phyloP scores from a whole-genome alignment of 2,888 invertebrate genomes.

The Leptopterna dolabrata region DNA sequence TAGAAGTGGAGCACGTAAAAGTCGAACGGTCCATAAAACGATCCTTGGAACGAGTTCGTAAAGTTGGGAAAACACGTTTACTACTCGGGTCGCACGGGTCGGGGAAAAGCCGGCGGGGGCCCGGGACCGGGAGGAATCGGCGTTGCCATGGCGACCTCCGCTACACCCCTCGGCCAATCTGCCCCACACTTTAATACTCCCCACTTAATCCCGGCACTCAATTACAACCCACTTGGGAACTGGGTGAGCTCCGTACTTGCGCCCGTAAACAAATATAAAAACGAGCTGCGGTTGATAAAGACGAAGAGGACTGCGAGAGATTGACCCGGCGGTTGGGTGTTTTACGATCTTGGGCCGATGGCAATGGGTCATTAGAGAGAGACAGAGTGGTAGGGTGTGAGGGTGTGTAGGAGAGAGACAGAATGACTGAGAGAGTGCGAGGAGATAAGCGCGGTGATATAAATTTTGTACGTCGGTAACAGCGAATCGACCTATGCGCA shows the following conservation, averaged over 20 bases:
- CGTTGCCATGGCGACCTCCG: constrained; percentile 26
- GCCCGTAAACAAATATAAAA: constrained; percentile 9
- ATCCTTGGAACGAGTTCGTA: neutral
- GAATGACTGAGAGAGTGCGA: no score
- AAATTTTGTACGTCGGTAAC: no score
- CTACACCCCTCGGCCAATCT: constrained; percentile 30
- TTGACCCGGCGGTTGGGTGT: neutral
- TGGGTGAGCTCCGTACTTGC: constrained; percentile 8
- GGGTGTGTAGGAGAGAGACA: no score
- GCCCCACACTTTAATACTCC: constrained; percentile 31
- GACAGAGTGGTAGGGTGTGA: no score
- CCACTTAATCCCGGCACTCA: constrained; percentile 43
- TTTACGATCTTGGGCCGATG: neutral
- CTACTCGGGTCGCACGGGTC: constrained; percentile 10
- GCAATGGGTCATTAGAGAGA: neutral
- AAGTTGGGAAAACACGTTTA: constrained; percentile 19
- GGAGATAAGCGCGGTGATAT: no score
- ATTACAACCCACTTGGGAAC: constrained; percentile 48
- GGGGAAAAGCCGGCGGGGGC: neutral
- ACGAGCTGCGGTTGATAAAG: neutral
- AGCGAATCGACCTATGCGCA: no score
- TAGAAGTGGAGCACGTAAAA: no score
- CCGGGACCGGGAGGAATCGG: neutral
- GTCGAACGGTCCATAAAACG: neutral
- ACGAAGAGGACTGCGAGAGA: neutral